Conservation (phyloP, 2,113 vertebrate genomes). For the Nyctibius bracteatus region DNA sequence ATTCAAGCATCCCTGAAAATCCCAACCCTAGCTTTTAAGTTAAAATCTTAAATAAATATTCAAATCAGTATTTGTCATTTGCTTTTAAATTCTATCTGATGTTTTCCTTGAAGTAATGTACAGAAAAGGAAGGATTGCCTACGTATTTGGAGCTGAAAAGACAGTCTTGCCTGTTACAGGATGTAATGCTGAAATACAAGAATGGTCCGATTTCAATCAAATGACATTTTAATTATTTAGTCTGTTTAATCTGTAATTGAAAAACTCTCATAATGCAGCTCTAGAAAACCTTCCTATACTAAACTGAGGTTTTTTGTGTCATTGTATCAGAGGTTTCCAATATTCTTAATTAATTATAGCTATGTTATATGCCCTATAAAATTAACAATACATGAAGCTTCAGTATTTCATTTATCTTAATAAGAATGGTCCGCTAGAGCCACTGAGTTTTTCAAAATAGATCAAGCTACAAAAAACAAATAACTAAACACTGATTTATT, state of each 20-base stretch:
- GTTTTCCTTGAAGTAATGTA: background rate
- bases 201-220: constrained; percentile 9
- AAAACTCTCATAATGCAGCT: background rate
- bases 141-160: background rate
- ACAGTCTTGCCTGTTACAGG: background rate
- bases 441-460: background rate
- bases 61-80: background rate
- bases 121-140: background rate
- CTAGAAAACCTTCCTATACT: background rate
- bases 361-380: background rate
- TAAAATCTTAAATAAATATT: background rate
- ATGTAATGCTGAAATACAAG: background rate
- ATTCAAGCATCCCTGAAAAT: background rate
- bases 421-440: background rate
- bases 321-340: background rate
- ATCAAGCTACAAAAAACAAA: background rate
- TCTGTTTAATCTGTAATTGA: constrained; percentile 34
- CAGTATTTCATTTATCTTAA: background rate
- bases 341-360: constrained; percentile 12
- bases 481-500: background rate
- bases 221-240: constrained; percentile 37
- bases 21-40: background rate
- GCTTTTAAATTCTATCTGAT: background rate
- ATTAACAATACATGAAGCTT: background rate
- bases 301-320: background rate